phyloP scores from a whole-genome alignment of 2,888 invertebrate species.

The Hipparchia semele region DNA sequence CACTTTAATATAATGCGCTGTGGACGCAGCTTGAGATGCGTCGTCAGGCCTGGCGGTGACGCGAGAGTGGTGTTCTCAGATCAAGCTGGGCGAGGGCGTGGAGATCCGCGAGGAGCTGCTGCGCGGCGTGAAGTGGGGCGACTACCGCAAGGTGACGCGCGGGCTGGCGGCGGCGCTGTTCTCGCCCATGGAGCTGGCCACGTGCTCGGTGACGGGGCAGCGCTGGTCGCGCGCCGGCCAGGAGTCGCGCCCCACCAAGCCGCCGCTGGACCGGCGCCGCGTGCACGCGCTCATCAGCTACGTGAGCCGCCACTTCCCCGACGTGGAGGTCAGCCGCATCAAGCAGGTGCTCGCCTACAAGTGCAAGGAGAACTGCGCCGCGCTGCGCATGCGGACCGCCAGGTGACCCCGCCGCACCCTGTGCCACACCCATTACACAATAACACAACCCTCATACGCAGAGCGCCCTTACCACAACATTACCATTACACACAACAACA shows the following conservation, averaged over 20 bases:
- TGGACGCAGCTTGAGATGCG: no score
- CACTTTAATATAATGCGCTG: no score
- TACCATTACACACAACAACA: background rate
- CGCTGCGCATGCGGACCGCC: slow-evolving; percentile 88
- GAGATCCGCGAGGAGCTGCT: slow-evolving; percentile 88
- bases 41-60: background rate
- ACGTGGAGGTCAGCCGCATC: slow-evolving; percentile 88
- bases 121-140: slow-evolving; percentile 88
- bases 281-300: slow-evolving; percentile 90
- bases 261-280: slow-evolving; percentile 87
- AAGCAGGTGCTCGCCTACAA: slow-evolving; percentile 90
- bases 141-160: slow-evolving; percentile 88
- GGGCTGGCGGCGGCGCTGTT: slow-evolving; percentile 89
- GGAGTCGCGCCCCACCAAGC: slow-evolving; percentile 89
- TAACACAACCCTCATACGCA: background rate
- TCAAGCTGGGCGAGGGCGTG: slow-evolving; percentile 88
- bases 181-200: slow-evolving; percentile 88
- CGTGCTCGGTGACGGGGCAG: slow-evolving; percentile 89
- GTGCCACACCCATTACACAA: background rate
- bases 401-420: slow-evolving; percentile 64
- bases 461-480: background rate
- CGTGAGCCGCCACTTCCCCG: slow-evolving; percentile 88
- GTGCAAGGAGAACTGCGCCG: slow-evolving; percentile 90
- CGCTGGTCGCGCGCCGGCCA: slow-evolving; percentile 89
- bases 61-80: slow-evolving; percentile 64